Evolutionary conservation across 2,888 invertebrate species (phyloP).

Genomic region (Apamea sordens): DNA sequence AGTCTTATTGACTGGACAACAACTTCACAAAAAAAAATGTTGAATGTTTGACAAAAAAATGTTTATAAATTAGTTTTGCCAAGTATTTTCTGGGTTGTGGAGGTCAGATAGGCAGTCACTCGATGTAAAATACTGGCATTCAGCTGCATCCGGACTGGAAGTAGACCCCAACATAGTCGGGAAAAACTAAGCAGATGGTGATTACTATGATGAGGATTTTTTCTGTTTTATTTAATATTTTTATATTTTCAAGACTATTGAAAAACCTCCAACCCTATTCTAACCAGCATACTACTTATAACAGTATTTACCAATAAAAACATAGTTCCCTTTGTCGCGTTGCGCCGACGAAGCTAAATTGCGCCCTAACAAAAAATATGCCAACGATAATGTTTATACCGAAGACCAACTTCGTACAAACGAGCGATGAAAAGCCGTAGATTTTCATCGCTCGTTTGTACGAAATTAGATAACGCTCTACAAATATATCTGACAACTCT

Average conservation of each 20-base stretch:
- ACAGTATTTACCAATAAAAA: constrained; percentile 57
- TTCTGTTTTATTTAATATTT: neutral
- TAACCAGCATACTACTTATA: constrained; percentile 19
- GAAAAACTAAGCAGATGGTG: neutral
- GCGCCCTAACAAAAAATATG: constrained; percentile 36
- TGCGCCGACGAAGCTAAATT: constrained; percentile 56
- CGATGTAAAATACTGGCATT: neutral
- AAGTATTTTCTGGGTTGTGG: neutral
- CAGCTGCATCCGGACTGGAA: neutral
- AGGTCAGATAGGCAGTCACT: neutral
- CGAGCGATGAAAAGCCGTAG: neutral
- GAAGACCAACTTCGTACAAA: constrained; percentile 17
- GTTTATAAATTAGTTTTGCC: too few species aligned
- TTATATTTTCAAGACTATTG: neutral
- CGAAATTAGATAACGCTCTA: too few species aligned
- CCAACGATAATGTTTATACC: neutral
- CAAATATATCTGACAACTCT: too few species aligned
- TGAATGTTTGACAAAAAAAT: too few species aligned
- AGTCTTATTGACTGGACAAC: too few species aligned
- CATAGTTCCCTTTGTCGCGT: constrained; percentile 51
- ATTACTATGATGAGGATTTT: neutral
- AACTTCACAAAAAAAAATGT: too few species aligned
- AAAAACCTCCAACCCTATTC: constrained; percentile 21
- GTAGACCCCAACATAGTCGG: neutral
- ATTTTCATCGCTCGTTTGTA: too few species aligned